Evolutionary conservation across 2,888 invertebrate species (phyloP), one percentile per base, ranked within the genome.

Genomic region (Notodonta ziczac): DNA sequence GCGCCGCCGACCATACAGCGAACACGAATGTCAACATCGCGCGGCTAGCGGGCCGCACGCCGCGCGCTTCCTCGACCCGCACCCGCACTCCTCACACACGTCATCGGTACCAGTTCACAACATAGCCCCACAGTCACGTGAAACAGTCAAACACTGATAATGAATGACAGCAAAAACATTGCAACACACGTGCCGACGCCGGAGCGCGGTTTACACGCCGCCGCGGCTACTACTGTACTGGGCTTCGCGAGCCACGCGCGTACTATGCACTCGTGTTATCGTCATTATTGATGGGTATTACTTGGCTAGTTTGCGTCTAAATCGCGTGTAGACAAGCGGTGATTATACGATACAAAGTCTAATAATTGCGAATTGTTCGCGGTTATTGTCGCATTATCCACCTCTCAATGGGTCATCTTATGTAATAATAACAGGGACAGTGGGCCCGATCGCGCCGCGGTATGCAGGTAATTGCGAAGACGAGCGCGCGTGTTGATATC

Each of bases 1-100:
- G 95, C 82, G 95, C 94, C 73, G 94, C 93, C 80, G 95, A 94
- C 95, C 95, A 95, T 89, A 95, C 88, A 87, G 95, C 93, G 82
- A 95, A 94, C 80, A 95, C 93, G 81, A 95, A 86, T 82, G 95
- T 95, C 88, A 95, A 89, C 95, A 95, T 95, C 66, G 72, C 81
- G 78, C 80, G 71, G 74, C 85, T 90, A 89, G 75, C 89, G 86
- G 73, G 83, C 84, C 82, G 83, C 85, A 71, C 87, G 84, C 76
- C 82, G 70, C 67, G 76, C 80, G 70, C 86, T 80, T 76, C 88
- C 77, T 81, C 86, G 79, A 73, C 83, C 83, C 85, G 81, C 83
- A 73, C 83, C 83, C 85, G 81, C 83, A 80, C 85, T 74, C 83
- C 86, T 77, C 82, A 82, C 83, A 78, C 77, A 64, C 78, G 77